Evolutionary conservation across 2,888 invertebrate genomes (phyloP).

Genomic region (Epinotia demarniana): DNA sequence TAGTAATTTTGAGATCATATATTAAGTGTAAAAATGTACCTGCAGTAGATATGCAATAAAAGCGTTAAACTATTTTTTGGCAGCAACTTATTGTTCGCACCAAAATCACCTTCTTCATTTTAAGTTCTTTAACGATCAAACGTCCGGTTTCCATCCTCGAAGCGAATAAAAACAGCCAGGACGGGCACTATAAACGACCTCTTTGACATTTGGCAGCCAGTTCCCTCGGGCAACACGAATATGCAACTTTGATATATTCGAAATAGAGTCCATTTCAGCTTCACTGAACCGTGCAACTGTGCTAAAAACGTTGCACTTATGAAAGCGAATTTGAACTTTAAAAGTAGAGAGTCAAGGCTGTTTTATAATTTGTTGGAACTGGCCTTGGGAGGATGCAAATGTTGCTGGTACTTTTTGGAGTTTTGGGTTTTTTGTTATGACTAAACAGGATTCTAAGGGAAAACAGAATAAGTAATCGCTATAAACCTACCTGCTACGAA

Average conservation of each 20-base stretch:
- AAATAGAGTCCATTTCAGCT: slow-evolving; percentile 21
- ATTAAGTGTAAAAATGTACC: too few relatives aligned
- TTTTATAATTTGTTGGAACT: not conserved
- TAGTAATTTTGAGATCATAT: too few relatives aligned
- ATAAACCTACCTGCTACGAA: too few relatives aligned
- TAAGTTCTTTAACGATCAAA: slow-evolving; percentile 23
- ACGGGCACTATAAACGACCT: slow-evolving; percentile 37
- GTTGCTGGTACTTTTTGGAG: slow-evolving; percentile 2
- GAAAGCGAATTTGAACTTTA: slow-evolving; percentile 21
- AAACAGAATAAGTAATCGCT: not conserved
- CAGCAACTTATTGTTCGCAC: not conserved
- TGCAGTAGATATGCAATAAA: too few relatives aligned
- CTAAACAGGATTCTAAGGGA: not conserved
- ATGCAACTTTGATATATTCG: not conserved
- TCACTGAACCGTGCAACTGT: not conserved
- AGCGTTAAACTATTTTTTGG: too few relatives aligned
- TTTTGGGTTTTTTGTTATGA: slow-evolving; percentile 13
- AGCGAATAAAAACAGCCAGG: slow-evolving; percentile 22
- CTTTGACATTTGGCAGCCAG: slow-evolving; percentile 41
- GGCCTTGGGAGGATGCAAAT: slow-evolving; percentile 29
- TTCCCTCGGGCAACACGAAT: not conserved
- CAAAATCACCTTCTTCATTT: not conserved
- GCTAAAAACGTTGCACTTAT: not conserved
- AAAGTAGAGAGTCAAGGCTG: not conserved
- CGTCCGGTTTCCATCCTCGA: slow-evolving; percentile 32